Evolutionary conservation across 1,140 invertebrate genomes (phyloP).

Genomic region (Phortica variegata): DNA sequence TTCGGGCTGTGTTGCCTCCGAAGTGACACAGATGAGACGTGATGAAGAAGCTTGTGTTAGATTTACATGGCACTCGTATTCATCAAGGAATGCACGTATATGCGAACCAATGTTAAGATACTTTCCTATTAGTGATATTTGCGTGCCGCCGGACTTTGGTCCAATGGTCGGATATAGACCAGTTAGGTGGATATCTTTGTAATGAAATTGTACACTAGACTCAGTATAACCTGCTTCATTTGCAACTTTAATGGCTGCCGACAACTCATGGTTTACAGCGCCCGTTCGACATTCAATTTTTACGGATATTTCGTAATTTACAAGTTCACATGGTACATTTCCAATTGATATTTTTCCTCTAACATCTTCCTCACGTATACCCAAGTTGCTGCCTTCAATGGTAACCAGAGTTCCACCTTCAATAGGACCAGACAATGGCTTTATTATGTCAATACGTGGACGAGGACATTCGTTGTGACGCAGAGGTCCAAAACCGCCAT

Average conservation of each 20-base stretch:
- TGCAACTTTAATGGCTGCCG: constrained; percentile 81
- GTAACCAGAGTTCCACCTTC: constrained; percentile 95
- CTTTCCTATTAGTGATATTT: constrained; percentile 84
- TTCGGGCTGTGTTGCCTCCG: constrained; percentile 62
- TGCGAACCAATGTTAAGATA: constrained; percentile 92
- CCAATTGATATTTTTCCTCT: constrained; percentile 88
- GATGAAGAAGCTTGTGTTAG: constrained; percentile 85
- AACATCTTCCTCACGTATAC: constrained; percentile 86
- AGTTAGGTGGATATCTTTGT: constrained; percentile 80
- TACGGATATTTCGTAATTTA: constrained; percentile 89
- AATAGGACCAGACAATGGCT: constrained; percentile 89
- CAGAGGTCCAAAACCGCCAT: background rate
- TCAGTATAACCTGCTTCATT: constrained; percentile 87
- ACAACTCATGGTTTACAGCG: constrained; percentile 70
- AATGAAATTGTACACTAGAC: constrained; percentile 85
- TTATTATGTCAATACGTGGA: constrained; percentile 92
- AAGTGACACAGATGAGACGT: constrained; percentile 83
- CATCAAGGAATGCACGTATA: constrained; percentile 84
- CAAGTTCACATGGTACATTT: constrained; percentile 81
- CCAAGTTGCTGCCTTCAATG: constrained; percentile 94
- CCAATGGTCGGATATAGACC: constrained; percentile 83
- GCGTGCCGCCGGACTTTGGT: constrained; percentile 91
- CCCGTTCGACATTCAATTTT: constrained; percentile 86
- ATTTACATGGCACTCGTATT: constrained; percentile 85
- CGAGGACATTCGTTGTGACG: constrained; percentile 83